These are phyloP conservation scores for Acanthochromis polyacanthus DNA, from an alignment of 2,113 vertebrate species.

Conservation along the genomic window DNA sequence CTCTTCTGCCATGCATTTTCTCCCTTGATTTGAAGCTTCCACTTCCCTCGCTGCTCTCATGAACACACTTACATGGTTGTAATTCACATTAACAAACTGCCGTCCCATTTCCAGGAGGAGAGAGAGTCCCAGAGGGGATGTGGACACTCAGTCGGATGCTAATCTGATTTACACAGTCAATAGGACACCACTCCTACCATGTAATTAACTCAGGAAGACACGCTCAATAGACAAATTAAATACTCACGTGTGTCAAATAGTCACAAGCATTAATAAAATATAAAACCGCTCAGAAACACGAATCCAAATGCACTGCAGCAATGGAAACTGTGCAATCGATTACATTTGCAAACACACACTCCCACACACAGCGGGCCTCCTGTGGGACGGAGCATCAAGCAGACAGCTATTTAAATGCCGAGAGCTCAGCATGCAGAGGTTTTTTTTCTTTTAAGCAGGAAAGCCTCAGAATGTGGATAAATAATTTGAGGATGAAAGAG, in stretches of 20 bases:
- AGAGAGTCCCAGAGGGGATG: constrained; percentile 16
- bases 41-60: neutral
- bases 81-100: neutral
- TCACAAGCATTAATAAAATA: neutral
- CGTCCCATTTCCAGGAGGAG: neutral
- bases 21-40: neutral
- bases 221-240: constrained; percentile 38
- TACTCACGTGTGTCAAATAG: neutral
- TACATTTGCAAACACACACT: constrained; percentile 1
- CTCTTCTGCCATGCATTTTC: neutral
- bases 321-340: neutral
- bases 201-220: constrained; percentile 48
- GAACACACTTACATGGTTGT: constrained; percentile 6
- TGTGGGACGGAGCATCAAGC: constrained; percentile 7
- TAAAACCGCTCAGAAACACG: neutral
- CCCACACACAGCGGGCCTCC: neutral
- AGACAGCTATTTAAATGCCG: constrained; percentile 14
- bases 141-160: constrained; percentile 16
- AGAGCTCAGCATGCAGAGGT: constrained; percentile 8
- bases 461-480: constrained; percentile 28
- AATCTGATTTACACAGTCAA: constrained; percentile 60
- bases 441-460: neutral
- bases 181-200: neutral
- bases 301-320: neutral
- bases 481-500: constrained; percentile 11